Evolutionary conservation across 2,888 invertebrate genomes (phyloP), one percentile per base, ranked within the genome.

Genomic region (Torymus texanus): DNA sequence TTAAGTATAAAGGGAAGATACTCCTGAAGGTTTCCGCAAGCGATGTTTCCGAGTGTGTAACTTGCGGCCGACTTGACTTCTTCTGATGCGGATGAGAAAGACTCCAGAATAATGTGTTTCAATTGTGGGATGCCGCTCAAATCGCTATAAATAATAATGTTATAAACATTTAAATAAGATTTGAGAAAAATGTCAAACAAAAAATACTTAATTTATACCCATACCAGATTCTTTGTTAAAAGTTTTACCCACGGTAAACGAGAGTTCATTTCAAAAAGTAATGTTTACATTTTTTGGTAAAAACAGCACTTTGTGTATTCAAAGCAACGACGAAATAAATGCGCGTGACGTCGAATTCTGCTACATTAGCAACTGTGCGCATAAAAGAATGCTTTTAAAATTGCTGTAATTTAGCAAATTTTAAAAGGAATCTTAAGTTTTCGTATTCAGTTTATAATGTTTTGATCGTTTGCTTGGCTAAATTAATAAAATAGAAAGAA

Each of bases 31-130:
- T 98, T 99, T 65, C 99, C 99, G 77, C 98, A 97, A 8, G 97
- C 97, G 29, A 99, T 95, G 75, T 97, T 97, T 18, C 99, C 98
- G 66, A 99, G 92, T 0, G 99, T 97, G 91, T 98, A 98, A 83
- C 98, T 98, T 14, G 99, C 99, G 0, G 98, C 98, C 0, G 97
- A 97, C 91, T 99, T 99, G 2, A 99, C 96, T 91, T 99, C 98
- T 90, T 99, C 99, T 0, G 97, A 97, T 13, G 94, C 94, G 4
- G 97, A 96, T 0, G 95, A 94, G 91, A 99, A 99, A 18, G 98
- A 97, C 82, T 94, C 94, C 80, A 98, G 92, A 71, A 97, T 94
- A 13, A 95, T 94, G 87, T 94, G 94, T 83, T 96, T 95, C 80
- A 97, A 89, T 82, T 94, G 93, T 63, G 93, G 91, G 82, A 97